Evolutionary conservation across 2,888 invertebrate species (phyloP), one percentile per base, ranked within the genome.

Genomic region (Drosophila antonietae): DNA sequence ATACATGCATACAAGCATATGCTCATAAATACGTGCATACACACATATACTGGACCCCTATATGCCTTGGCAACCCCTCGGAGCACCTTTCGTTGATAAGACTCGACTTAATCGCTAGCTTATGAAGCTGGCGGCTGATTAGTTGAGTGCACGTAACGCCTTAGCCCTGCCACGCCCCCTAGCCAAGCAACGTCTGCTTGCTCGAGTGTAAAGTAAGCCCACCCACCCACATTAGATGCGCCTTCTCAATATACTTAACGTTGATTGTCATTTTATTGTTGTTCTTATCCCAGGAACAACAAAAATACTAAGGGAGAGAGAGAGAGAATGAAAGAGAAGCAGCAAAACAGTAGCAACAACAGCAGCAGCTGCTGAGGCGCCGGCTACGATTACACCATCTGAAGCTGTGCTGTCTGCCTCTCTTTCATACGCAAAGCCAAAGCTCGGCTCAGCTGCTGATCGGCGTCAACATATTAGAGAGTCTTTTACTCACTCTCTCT

Each of bases 191-290:
- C 52, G 10, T 15, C 58, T 68, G 76, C 35, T 57, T 53, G 73
- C 64, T 78, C 63, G 57, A 58, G 73, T 67, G 74, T 78, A 66
- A 74, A 71, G 52, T 57, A 64, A 62, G 52, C 15, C 56, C 69
- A 59, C 60, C 78, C 78, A 71, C 71, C 44, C 55, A 61, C 49
- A 33, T 33, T 9, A 8, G 15, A 18, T 35, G 67, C 23, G 57
- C 37, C 51, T 68, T 47, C 58, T 51, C 43, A 51, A 55, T 65
- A 75, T 62, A 57, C 65, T 72, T 72, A 65, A 78, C 64, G 52
- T 75, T 78, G 68, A 78, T 78, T 75, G 79, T 64, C 60, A 60
- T 72, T 78, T 75, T 71, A 65, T 78, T 78, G 64, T 67, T 78
- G 39, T 66, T 66, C 23, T 58, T 46, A 53, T 64, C 60, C 53